These are phyloP conservation scores for Hycleus phaleratus DNA, from an alignment of 1,140 invertebrate species.

Conservation along the genomic window DNA sequence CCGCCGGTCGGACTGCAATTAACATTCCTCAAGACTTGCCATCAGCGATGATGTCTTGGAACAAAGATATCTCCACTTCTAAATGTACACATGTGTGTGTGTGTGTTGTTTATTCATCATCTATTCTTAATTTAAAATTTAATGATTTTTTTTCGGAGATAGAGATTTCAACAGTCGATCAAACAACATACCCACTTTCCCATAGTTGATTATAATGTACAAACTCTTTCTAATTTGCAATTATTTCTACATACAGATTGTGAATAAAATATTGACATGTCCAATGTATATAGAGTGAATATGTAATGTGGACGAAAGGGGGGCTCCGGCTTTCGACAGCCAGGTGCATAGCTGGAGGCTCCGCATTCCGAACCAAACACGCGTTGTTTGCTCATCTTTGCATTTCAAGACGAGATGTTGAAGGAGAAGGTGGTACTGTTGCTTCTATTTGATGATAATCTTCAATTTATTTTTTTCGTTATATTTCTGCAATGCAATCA, in stretches of 20 bases:
- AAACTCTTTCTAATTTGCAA: not conserved
- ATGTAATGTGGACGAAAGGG: slow-evolving; percentile 5
- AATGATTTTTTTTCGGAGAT: not conserved
- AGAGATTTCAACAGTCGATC: slow-evolving; percentile 1
- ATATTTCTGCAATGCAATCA: no score
- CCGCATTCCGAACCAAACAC: slow-evolving; percentile 36
- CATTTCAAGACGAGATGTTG: slow-evolving; percentile 10
- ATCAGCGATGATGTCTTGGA: slow-evolving; percentile 31
- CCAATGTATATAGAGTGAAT: no score
- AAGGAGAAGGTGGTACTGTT: no score
- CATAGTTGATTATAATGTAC: not conserved
- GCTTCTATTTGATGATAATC: no score
- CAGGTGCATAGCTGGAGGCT: slow-evolving; percentile 34
- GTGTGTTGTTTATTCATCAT: slow-evolving; percentile 2
- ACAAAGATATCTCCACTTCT: slow-evolving; percentile 27
- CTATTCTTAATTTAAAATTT: not conserved
- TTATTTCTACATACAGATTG: not conserved
- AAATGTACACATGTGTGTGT: slow-evolving; percentile 16
- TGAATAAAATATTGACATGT: no score
- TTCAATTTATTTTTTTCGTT: no score
- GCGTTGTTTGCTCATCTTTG: slow-evolving; percentile 34
- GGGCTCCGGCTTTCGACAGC: slow-evolving; percentile 12
- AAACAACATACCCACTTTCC: not conserved
- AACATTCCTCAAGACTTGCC: slow-evolving; percentile 34
- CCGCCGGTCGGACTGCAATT: slow-evolving; percentile 28